Evolutionary conservation across 2,797 vertebrate species (phyloP).

Genomic region (Acipenser transmontanus): DNA sequence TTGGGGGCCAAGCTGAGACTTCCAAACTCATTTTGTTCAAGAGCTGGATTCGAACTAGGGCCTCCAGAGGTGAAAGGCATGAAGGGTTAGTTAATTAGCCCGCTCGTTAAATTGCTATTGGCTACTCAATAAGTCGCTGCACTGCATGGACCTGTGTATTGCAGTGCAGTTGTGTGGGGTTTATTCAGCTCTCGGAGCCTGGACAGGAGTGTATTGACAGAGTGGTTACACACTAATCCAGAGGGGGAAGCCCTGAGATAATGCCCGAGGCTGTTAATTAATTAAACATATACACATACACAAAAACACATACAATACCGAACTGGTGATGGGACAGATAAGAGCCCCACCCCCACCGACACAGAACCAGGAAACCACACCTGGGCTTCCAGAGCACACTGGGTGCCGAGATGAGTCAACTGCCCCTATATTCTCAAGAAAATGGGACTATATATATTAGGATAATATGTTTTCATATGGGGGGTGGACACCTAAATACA

Average conservation of each 20-base stretch:
- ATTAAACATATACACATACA: slow-evolving; percentile 61
- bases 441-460: no score
- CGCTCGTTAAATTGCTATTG: slow-evolving; percentile 88
- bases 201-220: slow-evolving; percentile 95
- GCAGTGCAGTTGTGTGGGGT: slow-evolving; percentile 53
- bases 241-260: slow-evolving; percentile 73
- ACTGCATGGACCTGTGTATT: slow-evolving; percentile 61
- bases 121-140: slow-evolving; percentile 96
- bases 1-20: no score
- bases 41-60: slow-evolving; percentile 25
- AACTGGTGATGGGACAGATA: no score
- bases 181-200: slow-evolving; percentile 72
- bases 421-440: no score
- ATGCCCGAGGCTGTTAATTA: slow-evolving; percentile 74
- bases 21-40: no score
- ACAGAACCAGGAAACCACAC: no score
- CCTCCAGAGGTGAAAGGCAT: slow-evolving; percentile 14
- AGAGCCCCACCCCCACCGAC: no score
- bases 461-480: no score
- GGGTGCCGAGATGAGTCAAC: no score
- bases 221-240: slow-evolving; percentile 91
- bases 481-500: no score
- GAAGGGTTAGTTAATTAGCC: no score
- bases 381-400: no score
- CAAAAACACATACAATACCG: slow-evolving; percentile 10